These are phyloP conservation scores for Dissostichus mawsoni DNA, from an alignment of 2,113 vertebrate genomes.

Conservation along the genomic window DNA sequence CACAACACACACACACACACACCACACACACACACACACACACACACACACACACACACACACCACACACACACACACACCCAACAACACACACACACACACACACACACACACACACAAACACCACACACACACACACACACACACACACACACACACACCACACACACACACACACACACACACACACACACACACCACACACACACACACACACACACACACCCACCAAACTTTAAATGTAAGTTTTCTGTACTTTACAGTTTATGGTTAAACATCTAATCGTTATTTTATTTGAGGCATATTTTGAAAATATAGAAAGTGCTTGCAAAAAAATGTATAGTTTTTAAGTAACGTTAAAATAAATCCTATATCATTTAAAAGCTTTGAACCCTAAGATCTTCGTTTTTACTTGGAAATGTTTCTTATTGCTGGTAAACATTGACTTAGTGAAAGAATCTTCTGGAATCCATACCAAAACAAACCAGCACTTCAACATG, in stretches of 20 bases:
- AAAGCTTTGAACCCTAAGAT: background rate
- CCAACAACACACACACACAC: no score
- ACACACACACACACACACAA: no score
- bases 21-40: no score
- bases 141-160: no score
- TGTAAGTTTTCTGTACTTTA: background rate
- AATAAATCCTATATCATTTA: background rate
- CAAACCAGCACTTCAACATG: background rate
- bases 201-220: no score
- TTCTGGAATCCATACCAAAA: background rate
- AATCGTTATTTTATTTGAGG: background rate
- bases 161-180: constrained; percentile 15
- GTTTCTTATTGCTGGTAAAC: background rate
- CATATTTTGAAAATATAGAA: background rate
- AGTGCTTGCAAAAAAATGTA: background rate
- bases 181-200: background rate
- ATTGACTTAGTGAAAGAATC: background rate
- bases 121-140: no score
- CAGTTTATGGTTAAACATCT: background rate
- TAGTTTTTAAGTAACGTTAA: background rate
- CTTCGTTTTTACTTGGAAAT: background rate
- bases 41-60: no score
- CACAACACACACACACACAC: no score
- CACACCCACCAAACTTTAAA: background rate
- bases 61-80: no score